These are phyloP conservation scores for Phalera bucephala DNA, from an alignment of 2,888 invertebrate genomes.

Conservation along the genomic window DNA sequence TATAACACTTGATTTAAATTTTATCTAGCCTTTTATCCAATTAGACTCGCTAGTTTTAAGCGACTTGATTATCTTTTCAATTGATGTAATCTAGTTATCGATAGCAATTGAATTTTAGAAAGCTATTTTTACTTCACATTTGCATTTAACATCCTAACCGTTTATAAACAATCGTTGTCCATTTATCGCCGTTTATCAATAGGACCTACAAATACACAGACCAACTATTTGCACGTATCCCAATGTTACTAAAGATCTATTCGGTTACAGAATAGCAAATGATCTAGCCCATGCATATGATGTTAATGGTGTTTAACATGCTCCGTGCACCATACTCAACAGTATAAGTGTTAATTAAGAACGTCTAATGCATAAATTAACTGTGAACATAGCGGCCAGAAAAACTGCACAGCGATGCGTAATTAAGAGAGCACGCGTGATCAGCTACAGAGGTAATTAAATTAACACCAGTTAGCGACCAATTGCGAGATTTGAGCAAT, in stretches of 20 bases:
- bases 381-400: constrained; percentile 26
- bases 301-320: constrained; percentile 14
- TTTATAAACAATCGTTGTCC: not conserved
- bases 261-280: constrained; percentile 13
- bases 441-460: constrained; percentile 56
- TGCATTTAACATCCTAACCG: too few species aligned
- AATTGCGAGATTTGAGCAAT: constrained; percentile 74
- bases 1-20: too few species aligned
- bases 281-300: constrained; percentile 2
- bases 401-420: constrained; percentile 12
- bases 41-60: too few species aligned
- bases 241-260: constrained; percentile 3
- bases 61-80: too few species aligned
- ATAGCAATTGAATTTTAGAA: too few species aligned
- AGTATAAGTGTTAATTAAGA: constrained; percentile 34
- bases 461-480: constrained; percentile 71
- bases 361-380: constrained; percentile 40
- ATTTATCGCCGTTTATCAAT: not conserved
- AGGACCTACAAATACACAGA: constrained; percentile 1
- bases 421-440: constrained; percentile 47
- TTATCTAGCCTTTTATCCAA: too few species aligned
- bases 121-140: too few species aligned
- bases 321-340: constrained; percentile 19
- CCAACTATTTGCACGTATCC: constrained; percentile 2
- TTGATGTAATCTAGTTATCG: too few species aligned